Conservation (phyloP, 1,140 invertebrate genomes). For the Oncopeltus fasciatus region DNA sequence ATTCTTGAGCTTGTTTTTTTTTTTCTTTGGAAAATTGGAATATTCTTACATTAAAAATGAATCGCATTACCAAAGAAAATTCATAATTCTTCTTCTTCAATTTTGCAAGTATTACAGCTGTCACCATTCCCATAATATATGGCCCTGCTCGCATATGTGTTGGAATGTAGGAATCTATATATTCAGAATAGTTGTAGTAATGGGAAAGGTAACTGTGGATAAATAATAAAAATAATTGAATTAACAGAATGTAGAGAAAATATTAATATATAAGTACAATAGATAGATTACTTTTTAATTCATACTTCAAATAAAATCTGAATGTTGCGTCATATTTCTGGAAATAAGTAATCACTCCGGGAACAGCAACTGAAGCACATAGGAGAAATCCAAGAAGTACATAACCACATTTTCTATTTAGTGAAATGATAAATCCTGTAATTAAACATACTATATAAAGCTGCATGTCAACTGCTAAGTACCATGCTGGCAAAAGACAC, state of each 20-base stretch:
- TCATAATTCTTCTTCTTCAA: conserved; percentile 41
- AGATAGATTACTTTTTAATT: background rate
- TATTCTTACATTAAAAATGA: background rate
- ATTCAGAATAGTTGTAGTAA: conserved; percentile 10
- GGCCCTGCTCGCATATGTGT: conserved; percentile 52
- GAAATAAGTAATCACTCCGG: background rate
- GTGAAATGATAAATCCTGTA: conserved; percentile 28
- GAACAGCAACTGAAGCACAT: background rate
- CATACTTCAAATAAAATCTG: background rate
- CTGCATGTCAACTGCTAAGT: conserved; percentile 47
- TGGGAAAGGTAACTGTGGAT: background rate
- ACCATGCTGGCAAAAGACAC: conserved; percentile 51
- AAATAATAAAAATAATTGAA: too few relatives aligned
- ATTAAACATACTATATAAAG: conserved; percentile 40
- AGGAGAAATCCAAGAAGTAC: background rate
- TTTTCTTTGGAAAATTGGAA: background rate
- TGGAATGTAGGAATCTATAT: conserved; percentile 42
- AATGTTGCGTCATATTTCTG: background rate
- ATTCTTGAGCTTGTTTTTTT: background rate
- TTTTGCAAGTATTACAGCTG: conserved; percentile 44
- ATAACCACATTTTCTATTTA: background rate
- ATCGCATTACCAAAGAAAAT: conserved; percentile 27
- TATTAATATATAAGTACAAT: too few relatives aligned
- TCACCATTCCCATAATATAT: conserved; percentile 46
- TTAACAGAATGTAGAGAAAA: too few relatives aligned